Conservation (phyloP, 1,140 invertebrate species). For the Leucophenga varia region DNA sequence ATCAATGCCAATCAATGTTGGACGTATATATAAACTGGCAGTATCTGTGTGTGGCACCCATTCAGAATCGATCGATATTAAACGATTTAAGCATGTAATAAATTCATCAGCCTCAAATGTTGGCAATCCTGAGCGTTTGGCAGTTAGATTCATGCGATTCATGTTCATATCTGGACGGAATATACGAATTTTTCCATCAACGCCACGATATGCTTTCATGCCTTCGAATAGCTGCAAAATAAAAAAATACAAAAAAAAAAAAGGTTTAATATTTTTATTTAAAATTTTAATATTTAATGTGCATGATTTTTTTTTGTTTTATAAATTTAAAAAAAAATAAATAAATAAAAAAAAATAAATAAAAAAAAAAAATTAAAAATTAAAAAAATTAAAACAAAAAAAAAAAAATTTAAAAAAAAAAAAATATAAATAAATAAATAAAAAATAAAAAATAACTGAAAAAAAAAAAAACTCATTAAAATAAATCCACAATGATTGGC, state of each 20-base stretch:
- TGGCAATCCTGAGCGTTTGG: conserved; percentile 82
- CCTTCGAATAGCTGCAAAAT: conserved; percentile 92
- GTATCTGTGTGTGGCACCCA: conserved; percentile 93
- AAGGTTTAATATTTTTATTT: too few species aligned
- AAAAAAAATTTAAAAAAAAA: too few species aligned
- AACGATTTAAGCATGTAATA: conserved; percentile 81
- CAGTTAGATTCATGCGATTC: conserved; percentile 86
- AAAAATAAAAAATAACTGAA: too few species aligned
- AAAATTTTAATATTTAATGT: too few species aligned
- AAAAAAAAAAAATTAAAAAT: too few species aligned
- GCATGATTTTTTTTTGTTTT: too few species aligned
- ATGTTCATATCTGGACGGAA: conserved; percentile 97
- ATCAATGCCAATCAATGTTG: conserved; percentile 95
- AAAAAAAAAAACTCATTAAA: too few species aligned
- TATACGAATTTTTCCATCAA: conserved; percentile 88
- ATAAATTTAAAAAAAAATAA: too few species aligned
- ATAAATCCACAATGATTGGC: too few species aligned
- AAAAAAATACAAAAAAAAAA: conserved; percentile 9
- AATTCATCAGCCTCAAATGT: conserved; percentile 87
- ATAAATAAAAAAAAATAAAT: too few species aligned
- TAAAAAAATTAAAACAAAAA: too few species aligned
- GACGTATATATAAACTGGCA: conserved; percentile 93
- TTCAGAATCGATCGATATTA: conserved; percentile 91
- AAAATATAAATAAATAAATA: too few species aligned
- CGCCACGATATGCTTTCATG: conserved; percentile 95